Evolutionary conservation across 1,140 invertebrate species (phyloP).

Genomic region (Oreohelix idahoensis): DNA sequence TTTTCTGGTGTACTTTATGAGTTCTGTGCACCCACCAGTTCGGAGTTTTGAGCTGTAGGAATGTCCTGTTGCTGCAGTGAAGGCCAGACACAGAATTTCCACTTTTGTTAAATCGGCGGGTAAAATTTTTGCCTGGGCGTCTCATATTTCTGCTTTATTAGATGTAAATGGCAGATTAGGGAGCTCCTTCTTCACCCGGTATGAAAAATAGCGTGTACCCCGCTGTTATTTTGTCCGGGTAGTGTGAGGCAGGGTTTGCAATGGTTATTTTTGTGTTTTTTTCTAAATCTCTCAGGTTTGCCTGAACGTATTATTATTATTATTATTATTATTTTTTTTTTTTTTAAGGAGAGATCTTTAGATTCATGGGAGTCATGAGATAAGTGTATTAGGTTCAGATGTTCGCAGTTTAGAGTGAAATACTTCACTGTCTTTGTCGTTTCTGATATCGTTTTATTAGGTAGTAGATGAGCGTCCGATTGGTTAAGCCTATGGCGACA

Average conservation of each 20-base stretch:
- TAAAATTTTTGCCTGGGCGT: neutral
- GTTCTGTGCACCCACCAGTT: no score
- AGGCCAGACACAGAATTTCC: neutral
- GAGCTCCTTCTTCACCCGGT: neutral
- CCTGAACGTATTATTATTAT: no score
- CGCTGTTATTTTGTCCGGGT: neutral
- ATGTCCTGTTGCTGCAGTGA: neutral
- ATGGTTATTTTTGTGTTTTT: neutral
- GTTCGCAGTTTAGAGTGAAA: no score
- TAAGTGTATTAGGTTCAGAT: neutral
- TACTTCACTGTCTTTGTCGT: no score
- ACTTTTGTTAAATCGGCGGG: neutral
- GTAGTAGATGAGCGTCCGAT: no score
- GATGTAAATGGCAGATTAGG: neutral
- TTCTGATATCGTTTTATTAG: no score
- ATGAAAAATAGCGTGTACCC: neutral
- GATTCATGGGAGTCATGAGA: neutral
- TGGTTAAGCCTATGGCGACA: no score
- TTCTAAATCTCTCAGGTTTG: neutral
- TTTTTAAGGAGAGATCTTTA: neutral
- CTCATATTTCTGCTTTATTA: neutral
- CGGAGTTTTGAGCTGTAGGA: neutral
- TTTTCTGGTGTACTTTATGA: no score
- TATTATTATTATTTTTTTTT: neutral
- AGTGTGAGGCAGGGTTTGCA: neutral